A percentile compares a stretch with the other conserved stretches of the same genome.
phyloP scores from a whole-genome alignment of 2,888 invertebrate species.

The Trachelus stipa region DNA sequence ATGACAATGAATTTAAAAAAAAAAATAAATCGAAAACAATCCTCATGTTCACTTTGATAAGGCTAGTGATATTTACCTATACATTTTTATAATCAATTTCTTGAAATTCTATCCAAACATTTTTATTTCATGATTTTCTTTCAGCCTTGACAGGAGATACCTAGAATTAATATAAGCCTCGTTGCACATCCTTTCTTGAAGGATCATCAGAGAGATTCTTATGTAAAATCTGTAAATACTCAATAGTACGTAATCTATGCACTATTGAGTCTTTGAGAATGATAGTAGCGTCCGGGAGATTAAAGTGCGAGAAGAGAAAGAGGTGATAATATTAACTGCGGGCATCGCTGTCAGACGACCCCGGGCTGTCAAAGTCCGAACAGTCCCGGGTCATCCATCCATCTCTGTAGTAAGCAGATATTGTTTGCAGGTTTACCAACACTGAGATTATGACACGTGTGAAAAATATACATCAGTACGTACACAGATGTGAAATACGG shows the following conservation, averaged over 20 bases:
- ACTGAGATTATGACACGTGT: background rate
- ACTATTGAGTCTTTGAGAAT: background rate
- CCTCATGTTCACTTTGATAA: no score
- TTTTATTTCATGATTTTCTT: no score
- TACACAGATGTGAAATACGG: background rate
- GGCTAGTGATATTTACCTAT: no score
- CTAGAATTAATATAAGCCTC: no score
- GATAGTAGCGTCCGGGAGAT: conserved; percentile 9
- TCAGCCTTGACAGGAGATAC: background rate
- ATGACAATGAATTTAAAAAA: background rate
- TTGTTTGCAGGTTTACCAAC: conserved; percentile 33
- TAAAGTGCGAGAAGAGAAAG: conserved; percentile 25
- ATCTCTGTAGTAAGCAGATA: conserved; percentile 27
- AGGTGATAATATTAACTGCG: conserved; percentile 36
- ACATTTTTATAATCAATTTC: no score
- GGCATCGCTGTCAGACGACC: conserved; percentile 56
- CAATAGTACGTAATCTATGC: background rate
- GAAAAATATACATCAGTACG: background rate
- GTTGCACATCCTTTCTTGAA: no score
- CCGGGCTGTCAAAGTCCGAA: conserved; percentile 56
- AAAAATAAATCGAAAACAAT: background rate
- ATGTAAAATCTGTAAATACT: background rate
- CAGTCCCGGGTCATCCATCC: conserved; percentile 39
- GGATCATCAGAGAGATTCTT: background rate
- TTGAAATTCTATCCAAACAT: no score